A percentile compares a stretch with the other conserved stretches of the same genome.
phyloP scores from a whole-genome alignment of 1,140 invertebrate genomes.

The Magallana angulata region DNA sequence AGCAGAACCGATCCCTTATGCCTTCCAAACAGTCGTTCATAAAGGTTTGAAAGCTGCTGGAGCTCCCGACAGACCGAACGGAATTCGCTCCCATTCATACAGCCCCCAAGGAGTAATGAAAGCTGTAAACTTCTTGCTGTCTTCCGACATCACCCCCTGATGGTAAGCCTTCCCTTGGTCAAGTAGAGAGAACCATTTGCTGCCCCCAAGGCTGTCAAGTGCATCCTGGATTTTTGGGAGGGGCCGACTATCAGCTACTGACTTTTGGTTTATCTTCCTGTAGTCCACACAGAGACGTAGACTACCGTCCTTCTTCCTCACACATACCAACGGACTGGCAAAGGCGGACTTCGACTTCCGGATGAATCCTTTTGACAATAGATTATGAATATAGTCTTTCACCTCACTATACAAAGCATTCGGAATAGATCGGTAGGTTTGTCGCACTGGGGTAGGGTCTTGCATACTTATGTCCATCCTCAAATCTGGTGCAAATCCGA shows the following conservation, averaged over 20 bases:
- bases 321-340: conserved; percentile 50
- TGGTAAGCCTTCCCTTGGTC: conserved; percentile 63
- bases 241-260: conserved; percentile 31
- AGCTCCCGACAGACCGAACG: conserved; percentile 40
- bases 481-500: conserved; percentile 7
- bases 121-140: conserved; percentile 49
- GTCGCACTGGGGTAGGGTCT: conserved; percentile 48
- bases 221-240: conserved; percentile 52
- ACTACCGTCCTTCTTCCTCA: conserved; percentile 55
- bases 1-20: conserved; percentile 39
- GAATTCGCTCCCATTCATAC: conserved; percentile 60
- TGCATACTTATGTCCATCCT: conserved; percentile 49
- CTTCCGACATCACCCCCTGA: conserved; percentile 53
- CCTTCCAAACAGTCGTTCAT: conserved; percentile 49
- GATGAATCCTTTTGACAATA: too few relatives aligned
- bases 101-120: conserved; percentile 35
- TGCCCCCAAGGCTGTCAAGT: conserved; percentile 51
- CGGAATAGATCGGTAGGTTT: conserved; percentile 50
- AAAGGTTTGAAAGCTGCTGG: conserved; percentile 51
- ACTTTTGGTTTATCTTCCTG: conserved; percentile 55
- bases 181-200: conserved; percentile 50
- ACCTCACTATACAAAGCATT: conserved; percentile 58
- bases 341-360: neutral
- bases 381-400: conserved; percentile 50
- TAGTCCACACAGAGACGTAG: conserved; percentile 64